Percentiles rank a stretch among this genome's conserved stretches.
Evolutionary conservation across 2,888 invertebrate species (phyloP).

Genomic region (Volucella bombylans): DNA sequence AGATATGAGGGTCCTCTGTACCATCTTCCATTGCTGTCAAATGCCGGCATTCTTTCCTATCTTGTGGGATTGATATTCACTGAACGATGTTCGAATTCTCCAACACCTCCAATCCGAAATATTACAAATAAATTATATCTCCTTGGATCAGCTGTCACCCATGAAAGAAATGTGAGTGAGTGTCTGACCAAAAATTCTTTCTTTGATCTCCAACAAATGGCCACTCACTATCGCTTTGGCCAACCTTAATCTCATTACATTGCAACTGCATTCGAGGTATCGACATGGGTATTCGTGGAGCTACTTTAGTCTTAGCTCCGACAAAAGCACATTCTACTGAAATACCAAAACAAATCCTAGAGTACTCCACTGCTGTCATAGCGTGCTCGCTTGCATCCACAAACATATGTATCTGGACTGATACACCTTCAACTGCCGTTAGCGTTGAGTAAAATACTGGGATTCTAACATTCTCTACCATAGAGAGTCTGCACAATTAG

Average conservation of each 20-base stretch:
- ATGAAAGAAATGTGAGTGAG: too few relatives aligned
- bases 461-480: too few relatives aligned
- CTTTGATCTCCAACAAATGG: too few relatives aligned
- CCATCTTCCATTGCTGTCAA: too few relatives aligned
- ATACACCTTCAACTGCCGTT: too few relatives aligned
- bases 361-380: conserved; percentile 74
- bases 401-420: conserved; percentile 55
- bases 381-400: conserved; percentile 73
- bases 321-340: conserved; percentile 58
- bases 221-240: background rate
- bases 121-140: background rate
- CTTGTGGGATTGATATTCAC: conserved; percentile 10
- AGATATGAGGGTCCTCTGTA: conserved; percentile 55
- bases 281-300: conserved; percentile 71
- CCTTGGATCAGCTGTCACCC: background rate
- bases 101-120: conserved; percentile 62
- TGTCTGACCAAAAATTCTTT: too few relatives aligned
- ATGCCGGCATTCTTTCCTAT: conserved; percentile 10
- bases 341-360: conserved; percentile 52
- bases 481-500: too few relatives aligned
- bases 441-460: too few relatives aligned
- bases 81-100: background rate
- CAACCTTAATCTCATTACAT: conserved; percentile 45
- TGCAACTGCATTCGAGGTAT: conserved; percentile 75
- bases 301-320: conserved; percentile 73